Base-by-base conservation (phyloP, 2,797 vertebrate genomes). In the Morus bassanus region DNA sequence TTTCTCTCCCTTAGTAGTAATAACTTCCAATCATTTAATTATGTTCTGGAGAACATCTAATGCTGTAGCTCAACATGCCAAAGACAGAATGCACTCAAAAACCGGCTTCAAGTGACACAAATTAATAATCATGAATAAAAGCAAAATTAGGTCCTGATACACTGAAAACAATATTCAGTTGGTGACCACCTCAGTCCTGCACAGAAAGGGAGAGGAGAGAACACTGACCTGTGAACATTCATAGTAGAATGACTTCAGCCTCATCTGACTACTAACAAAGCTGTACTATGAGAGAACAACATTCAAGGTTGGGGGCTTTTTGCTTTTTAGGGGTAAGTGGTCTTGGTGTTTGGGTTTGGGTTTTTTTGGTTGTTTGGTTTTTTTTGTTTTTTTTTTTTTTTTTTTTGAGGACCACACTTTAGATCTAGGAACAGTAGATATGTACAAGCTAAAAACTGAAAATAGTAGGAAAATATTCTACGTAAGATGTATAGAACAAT, bases 11-110 rank as follows among this genome's bases (percentile, higher is more conserved):
- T 76, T 28, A 80, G 51, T 3, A 89, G 57, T 35, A 95, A 77
- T 63, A 95, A 76, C 46, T 81, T 91, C 57, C 86, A 86, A 48
- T 75, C 74, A 91, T 67, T 88, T 94, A 73, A 91, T 81, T 87
- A 80, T 3, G 1, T 77, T 76, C 65, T 84, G 59, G 37, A 97
- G 72, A 95, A 84, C 56, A 92, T 46, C 30, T 93, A 95, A 69
- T 76, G 56, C 60, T 73, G 61, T 59, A 87, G 59, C n/a, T 89
- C 28, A 95, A 67, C 23, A 37, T 23, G 31, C 30, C 91, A 77
- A 91, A 85, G 70, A 31, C 65, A 91, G 37, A 63, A 68, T 2
- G 5, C n/a, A 77, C 45, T 88, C 70, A 25, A 88, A 88, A 87
- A 61, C 14, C 35, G 16, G 23, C 69, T 95, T 59, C 59, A 75